Base-by-base conservation (phyloP, 2,797 vertebrate genomes). In the Anguilla pacifica region DNA sequence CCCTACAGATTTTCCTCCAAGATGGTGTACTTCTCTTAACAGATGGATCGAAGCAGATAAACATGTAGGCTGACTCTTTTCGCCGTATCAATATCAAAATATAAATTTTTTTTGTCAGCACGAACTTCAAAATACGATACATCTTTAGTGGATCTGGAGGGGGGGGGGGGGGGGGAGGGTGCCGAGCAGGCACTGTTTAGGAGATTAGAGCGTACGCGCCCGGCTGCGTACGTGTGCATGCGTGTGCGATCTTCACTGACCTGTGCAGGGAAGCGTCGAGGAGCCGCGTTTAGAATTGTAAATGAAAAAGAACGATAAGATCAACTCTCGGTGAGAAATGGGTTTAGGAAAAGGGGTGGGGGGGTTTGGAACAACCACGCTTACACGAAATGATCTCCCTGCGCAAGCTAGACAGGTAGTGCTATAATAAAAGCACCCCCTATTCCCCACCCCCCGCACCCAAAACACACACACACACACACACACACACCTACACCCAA, bases 291-390 rank as follows among this genome's bases (percentile, higher is more conserved):
- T 87, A 87, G 83, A 89, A 89, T 83, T 89, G 83, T 85, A 89
- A 87, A 89, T 87, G 89, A 87, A 87, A 83, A 67, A 15, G 74
- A 85, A n/a, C 17, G 86, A 89, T 89, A 87, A 88, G 13, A 86
- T 89, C 88, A 87, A 86, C 46, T 22, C 46, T 82, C 51, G 31
- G 46, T 83, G 89, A 55, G 82, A 86, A 81, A 89, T 88, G 74
- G 84, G 81, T 79, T 67, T 86, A 49, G 85, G 84, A 72, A 70
- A 46, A 53, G 57, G 79, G 79, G 43, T 25, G 49, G 17, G 39
- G 4, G 1, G 28, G 31, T 43, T 49, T 46, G 35, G 22, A 67
- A 67, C 35, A 46, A 61, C 22, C 51, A 83, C 22, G 46, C 46
- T 22, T 46, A n/a, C 25, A 83, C 55, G 19, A 51, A 83, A 83